These are phyloP conservation scores for Perognathus longimembris DNA, from an alignment of 2,113 vertebrate species.

Conservation along the genomic window DNA sequence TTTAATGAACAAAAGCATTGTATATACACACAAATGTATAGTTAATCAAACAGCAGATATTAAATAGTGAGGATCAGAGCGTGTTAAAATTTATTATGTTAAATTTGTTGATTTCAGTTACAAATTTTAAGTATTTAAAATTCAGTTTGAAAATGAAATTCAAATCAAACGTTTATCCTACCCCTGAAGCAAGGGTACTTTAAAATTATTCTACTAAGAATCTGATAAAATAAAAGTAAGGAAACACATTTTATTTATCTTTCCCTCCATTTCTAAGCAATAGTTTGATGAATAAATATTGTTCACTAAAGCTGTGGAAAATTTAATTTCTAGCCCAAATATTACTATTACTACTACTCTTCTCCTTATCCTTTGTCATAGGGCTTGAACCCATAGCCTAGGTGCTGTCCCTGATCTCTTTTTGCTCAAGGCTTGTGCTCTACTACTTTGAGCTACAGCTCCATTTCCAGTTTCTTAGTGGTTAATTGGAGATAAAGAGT, in stretches of 20 bases:
- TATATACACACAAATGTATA: not conserved
- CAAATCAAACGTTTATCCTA: conserved; percentile 41
- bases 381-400: too few species aligned
- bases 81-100: conserved; percentile 13
- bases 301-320: conserved; percentile 38
- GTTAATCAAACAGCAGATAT: not conserved
- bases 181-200: too few species aligned
- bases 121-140: conserved; percentile 46
- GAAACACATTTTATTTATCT: conserved; percentile 48
- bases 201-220: not conserved
- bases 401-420: too few species aligned
- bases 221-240: conserved; percentile 32
- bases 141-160: conserved; percentile 49
- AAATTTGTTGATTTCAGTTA: conserved; percentile 22
- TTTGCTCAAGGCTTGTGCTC: too few species aligned
- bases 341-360: too few species aligned
- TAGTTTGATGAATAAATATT: conserved; percentile 49
- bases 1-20: not conserved
- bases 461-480: too few species aligned
- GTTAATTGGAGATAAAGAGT: too few species aligned
- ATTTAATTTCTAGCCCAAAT: conserved; percentile 53
- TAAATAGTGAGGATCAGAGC: not conserved
- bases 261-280: conserved; percentile 23
- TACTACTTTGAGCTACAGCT: too few species aligned
- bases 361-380: too few species aligned